Percentiles rank a stretch among this genome's conserved stretches.
Conservation (phyloP, 2,888 invertebrate species). For the Andrena trimmerana region DNA sequence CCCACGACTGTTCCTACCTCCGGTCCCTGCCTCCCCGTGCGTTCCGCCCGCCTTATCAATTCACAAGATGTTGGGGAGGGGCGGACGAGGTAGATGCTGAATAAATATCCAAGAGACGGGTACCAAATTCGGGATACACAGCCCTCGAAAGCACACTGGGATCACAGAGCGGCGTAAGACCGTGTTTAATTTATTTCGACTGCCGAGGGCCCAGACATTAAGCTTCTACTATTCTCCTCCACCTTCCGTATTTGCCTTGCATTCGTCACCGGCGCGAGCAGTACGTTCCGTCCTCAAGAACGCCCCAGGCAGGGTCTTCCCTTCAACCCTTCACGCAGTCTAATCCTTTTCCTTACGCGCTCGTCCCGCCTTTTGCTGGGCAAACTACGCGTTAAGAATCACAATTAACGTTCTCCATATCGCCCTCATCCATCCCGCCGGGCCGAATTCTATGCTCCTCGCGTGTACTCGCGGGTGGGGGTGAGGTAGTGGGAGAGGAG, state of each 20-base stretch:
- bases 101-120: slow-evolving; percentile 79
- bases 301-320: slow-evolving; percentile 34
- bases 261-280: slow-evolving; percentile 72
- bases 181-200: slow-evolving; percentile 81
- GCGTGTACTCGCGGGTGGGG: not conserved
- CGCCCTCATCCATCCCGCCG: not conserved
- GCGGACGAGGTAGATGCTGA: slow-evolving; percentile 70
- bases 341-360: slow-evolving; percentile 53
- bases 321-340: slow-evolving; percentile 35
- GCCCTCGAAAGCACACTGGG: slow-evolving; percentile 35
- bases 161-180: slow-evolving; percentile 68
- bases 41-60: slow-evolving; percentile 79
- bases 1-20: slow-evolving; percentile 54
- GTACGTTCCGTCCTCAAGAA: slow-evolving; percentile 48
- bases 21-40: slow-evolving; percentile 29
- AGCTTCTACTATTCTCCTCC: slow-evolving; percentile 72
- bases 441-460: not conserved
- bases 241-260: slow-evolving; percentile 76
- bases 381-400: slow-evolving; percentile 43
- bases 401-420: slow-evolving; percentile 9
- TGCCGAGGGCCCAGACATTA: slow-evolving; percentile 75
- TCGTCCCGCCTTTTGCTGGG: slow-evolving; percentile 8
- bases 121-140: slow-evolving; percentile 74
- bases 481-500: not conserved
- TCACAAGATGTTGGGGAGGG: slow-evolving; percentile 69